Percentiles rank a stretch among this genome's conserved stretches.
Evolutionary conservation across 2,888 invertebrate species (phyloP).

Genomic region (Clunio marinus): DNA sequence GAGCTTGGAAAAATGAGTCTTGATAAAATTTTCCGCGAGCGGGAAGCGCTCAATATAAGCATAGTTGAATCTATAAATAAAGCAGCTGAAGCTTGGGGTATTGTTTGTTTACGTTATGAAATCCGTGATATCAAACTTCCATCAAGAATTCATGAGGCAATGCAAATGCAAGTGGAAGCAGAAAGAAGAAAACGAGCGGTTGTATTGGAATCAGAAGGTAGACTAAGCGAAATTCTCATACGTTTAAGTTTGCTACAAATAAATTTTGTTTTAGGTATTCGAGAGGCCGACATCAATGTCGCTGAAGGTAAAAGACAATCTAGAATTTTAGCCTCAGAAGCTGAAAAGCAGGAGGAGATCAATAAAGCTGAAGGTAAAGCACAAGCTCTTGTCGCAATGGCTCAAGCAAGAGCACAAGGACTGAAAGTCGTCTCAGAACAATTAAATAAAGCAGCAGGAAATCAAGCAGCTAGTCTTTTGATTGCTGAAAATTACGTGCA

Average conservation of each 20-base stretch:
- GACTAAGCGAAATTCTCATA: no score
- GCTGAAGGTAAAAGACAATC: slow-evolving; percentile 94
- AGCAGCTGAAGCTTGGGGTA: slow-evolving; percentile 98
- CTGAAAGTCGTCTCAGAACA: slow-evolving; percentile 71
- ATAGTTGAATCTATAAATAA: slow-evolving; percentile 97
- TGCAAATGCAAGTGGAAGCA: slow-evolving; percentile 99
- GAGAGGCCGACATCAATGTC: slow-evolving; percentile 91
- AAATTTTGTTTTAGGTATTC: no score
- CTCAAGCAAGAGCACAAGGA: slow-evolving; percentile 83
- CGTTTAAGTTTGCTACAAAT: no score
- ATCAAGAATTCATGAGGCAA: slow-evolving; percentile 90
- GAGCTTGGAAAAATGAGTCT: slow-evolving; percentile 96
- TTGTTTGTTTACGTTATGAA: slow-evolving; percentile 91
- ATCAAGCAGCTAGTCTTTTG: slow-evolving; percentile 84
- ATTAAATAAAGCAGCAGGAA: slow-evolving; percentile 56
- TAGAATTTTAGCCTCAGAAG: slow-evolving; percentile 93
- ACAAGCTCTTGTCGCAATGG: slow-evolving; percentile 83
- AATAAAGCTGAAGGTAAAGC: slow-evolving; percentile 93
- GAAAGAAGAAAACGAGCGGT: slow-evolving; percentile 94
- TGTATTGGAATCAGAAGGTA: slow-evolving; percentile 95
- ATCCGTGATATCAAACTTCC: slow-evolving; percentile 81
- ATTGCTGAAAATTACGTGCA: slow-evolving; percentile 94
- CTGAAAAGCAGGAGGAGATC: slow-evolving; percentile 87
- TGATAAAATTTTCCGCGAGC: slow-evolving; percentile 94
- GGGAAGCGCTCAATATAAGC: slow-evolving; percentile 88